A percentile compares a stretch with the other conserved stretches of the same genome.
These are phyloP conservation scores for Drosophila arizonae DNA, from an alignment of 1,140 invertebrate genomes.

Conservation along the genomic window DNA sequence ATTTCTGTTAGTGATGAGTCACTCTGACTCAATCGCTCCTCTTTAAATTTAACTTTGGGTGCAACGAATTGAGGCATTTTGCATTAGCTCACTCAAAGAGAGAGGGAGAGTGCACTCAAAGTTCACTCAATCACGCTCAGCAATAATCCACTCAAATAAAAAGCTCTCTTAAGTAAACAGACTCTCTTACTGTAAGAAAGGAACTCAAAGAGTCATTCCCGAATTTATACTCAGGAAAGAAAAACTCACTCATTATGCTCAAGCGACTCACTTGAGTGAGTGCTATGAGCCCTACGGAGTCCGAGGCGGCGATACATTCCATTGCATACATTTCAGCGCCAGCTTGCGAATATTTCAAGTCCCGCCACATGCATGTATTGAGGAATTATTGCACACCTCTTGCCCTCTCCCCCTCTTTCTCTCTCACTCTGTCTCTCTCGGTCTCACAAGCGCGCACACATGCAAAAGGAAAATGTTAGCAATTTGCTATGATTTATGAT, in stretches of 20 bases:
- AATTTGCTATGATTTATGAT: slow-evolving; percentile 78
- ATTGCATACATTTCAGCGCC: slow-evolving; percentile 41
- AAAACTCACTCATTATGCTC: background rate
- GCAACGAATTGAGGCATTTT: background rate
- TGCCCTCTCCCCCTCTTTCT: background rate
- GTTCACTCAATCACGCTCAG: background rate
- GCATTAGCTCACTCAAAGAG: background rate
- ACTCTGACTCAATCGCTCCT: too few species aligned
- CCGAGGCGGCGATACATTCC: slow-evolving; percentile 9
- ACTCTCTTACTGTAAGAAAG: too few species aligned
- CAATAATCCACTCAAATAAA: background rate
- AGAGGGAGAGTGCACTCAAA: too few species aligned
- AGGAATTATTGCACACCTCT: slow-evolving; percentile 49
- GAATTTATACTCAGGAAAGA: background rate
- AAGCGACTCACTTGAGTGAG: background rate
- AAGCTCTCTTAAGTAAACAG: background rate
- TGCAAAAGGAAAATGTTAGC: slow-evolving; percentile 60
- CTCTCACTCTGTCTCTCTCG: too few species aligned
- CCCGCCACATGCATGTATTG: slow-evolving; percentile 48
- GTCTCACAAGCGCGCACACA: background rate
- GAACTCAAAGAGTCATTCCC: too few species aligned
- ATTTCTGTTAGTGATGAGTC: too few species aligned
- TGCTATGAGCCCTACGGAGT: background rate
- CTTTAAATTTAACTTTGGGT: background rate
- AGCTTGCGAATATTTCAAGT: slow-evolving; percentile 52